Evolutionary conservation across 2,113 vertebrate genomes (phyloP).

Genomic region (Python bivittatus): DNA sequence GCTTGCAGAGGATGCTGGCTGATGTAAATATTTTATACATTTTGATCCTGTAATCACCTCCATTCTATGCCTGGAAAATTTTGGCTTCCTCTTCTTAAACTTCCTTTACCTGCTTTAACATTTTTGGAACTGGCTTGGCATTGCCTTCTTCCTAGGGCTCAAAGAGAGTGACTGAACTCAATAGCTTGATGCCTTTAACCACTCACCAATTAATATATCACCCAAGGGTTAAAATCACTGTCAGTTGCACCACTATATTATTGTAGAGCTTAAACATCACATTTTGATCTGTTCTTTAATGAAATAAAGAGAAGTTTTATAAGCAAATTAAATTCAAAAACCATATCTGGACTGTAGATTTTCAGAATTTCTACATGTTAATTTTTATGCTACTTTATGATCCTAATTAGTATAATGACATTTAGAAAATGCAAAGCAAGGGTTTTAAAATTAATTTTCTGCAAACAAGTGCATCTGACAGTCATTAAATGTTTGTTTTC

Average conservation of each 20-base stretch:
- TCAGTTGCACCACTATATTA: background rate
- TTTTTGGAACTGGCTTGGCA: too few relatives aligned
- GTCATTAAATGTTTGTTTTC: conserved; percentile 57
- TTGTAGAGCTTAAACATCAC: background rate
- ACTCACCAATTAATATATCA: background rate
- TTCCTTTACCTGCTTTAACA: too few relatives aligned
- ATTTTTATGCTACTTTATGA: conserved; percentile 12
- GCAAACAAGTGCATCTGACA: conserved; percentile 44
- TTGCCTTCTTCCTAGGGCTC: too few relatives aligned
- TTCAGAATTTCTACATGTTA: background rate
- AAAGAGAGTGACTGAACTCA: too few relatives aligned
- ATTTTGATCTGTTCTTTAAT: background rate
- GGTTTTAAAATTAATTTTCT: background rate
- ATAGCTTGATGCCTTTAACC: too few relatives aligned
- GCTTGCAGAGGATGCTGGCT: too few relatives aligned
- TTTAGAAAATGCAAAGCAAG: conserved; percentile 3
- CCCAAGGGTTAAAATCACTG: background rate
- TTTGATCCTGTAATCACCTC: too few relatives aligned
- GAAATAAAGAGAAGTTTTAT: background rate
- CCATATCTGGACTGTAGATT: conserved; percentile 26
- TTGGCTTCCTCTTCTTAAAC: too few relatives aligned
- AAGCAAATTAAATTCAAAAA: background rate
- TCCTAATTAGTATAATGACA: conserved; percentile 10
- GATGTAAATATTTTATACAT: too few relatives aligned
- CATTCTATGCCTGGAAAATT: too few relatives aligned